phyloP scores from a whole-genome alignment of 1,140 invertebrate species.

The Drosophila truncata region DNA sequence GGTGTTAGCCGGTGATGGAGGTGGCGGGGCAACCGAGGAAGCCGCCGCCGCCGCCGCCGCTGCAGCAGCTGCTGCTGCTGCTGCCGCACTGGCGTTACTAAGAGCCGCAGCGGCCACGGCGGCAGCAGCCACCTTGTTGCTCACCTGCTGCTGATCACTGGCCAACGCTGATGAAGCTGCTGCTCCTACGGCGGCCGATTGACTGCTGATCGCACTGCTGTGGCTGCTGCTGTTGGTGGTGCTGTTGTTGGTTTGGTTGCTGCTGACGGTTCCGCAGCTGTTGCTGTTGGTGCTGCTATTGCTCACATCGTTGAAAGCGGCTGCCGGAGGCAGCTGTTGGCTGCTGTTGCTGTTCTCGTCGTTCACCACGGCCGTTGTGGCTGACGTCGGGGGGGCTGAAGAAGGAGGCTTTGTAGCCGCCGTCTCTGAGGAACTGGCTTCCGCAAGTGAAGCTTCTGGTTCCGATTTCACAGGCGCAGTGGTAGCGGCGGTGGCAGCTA shows the following conservation, averaged over 20 bases:
- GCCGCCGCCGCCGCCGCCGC: slow-evolving; percentile 27
- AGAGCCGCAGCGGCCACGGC: slow-evolving; percentile 39
- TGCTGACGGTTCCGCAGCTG: slow-evolving; percentile 81
- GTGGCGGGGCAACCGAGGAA: slow-evolving; percentile 34
- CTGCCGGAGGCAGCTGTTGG: slow-evolving; percentile 73
- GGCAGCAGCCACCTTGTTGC: slow-evolving; percentile 54
- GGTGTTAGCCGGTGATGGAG: slow-evolving; percentile 10
- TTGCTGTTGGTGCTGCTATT: slow-evolving; percentile 84
- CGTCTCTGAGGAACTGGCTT: slow-evolving; percentile 38
- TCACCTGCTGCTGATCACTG: slow-evolving; percentile 59
- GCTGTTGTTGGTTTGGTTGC: slow-evolving; percentile 77
- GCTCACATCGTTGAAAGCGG: slow-evolving; percentile 81
- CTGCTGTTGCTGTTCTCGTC: slow-evolving; percentile 83
- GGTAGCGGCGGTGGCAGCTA: slow-evolving; percentile 1
- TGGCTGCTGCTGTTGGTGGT: slow-evolving; percentile 74
- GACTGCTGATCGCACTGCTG: slow-evolving; percentile 63
- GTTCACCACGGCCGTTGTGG: slow-evolving; percentile 47
- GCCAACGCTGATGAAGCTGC: slow-evolving; percentile 27
- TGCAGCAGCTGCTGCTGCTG: slow-evolving; percentile 25
- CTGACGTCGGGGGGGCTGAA: slow-evolving; percentile 8
- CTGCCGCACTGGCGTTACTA: slow-evolving; percentile 51
- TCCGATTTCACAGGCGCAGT: slow-evolving; percentile 25
- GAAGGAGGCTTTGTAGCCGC: slow-evolving; percentile 7
- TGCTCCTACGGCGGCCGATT: slow-evolving; percentile 40
- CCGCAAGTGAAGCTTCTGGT: slow-evolving; percentile 34